phyloP scores from a whole-genome alignment of 2,888 invertebrate species.

The Muschampia plurimacula region DNA sequence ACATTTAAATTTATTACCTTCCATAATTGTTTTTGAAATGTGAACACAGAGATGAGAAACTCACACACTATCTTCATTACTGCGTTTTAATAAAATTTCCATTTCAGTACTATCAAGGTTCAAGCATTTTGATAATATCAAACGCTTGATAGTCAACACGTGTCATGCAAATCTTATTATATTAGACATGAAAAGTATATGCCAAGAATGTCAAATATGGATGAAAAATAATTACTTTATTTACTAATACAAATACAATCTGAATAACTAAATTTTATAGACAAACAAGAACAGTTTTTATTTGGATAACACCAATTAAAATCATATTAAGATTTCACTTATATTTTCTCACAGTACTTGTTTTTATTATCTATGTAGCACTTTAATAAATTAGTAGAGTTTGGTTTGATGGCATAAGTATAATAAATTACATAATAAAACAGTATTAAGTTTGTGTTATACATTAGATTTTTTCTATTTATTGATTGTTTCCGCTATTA shows the following conservation, averaged over 20 bases:
- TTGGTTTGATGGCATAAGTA: background rate
- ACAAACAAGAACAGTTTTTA: background rate
- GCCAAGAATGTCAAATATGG: no score
- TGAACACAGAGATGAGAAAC: conserved; percentile 53
- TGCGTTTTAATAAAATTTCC: conserved; percentile 24
- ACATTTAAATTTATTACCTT: conserved; percentile 78
- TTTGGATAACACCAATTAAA: background rate
- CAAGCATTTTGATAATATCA: conserved; percentile 17
- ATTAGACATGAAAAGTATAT: background rate
- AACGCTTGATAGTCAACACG: background rate
- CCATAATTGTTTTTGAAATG: conserved; percentile 81
- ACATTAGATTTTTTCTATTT: conserved; percentile 25
- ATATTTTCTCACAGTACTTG: background rate
- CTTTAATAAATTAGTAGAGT: background rate
- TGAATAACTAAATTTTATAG: no score
- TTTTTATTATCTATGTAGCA: background rate
- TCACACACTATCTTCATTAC: conserved; percentile 43
- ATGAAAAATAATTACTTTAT: no score
- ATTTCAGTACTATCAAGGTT: conserved; percentile 13
- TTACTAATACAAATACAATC: no score
- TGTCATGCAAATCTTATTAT: conserved; percentile 1
- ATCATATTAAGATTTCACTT: conserved; percentile 3
- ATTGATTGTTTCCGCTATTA: conserved; percentile 39
- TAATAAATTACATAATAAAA: background rate
- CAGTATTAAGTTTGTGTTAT: background rate